Evolutionary conservation across 2,888 invertebrate species (phyloP).

Genomic region (Thymelicus acteon): DNA sequence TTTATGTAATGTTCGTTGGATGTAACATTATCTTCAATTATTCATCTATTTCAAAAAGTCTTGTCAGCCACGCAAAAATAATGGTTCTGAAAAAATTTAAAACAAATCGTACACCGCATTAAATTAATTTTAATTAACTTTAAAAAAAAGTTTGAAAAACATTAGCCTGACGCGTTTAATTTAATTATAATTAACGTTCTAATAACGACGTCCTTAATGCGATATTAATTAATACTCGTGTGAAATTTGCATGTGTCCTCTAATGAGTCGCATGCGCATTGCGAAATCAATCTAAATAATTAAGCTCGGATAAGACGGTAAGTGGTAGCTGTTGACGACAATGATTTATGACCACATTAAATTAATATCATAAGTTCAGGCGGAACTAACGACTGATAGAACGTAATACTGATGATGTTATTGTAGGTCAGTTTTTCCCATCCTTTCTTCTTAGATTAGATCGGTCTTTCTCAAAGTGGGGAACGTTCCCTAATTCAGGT

Average conservation of each 20-base stretch:
- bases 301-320: slow-evolving; percentile 20
- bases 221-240: slow-evolving; percentile 4
- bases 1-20: too few relatives aligned
- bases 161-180: not conserved
- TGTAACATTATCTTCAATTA: too few relatives aligned
- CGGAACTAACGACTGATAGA: not conserved
- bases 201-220: not conserved
- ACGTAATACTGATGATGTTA: slow-evolving; percentile 17
- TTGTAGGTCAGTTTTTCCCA: slow-evolving; percentile 28
- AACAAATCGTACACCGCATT: too few relatives aligned
- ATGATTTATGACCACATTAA: slow-evolving; percentile 26
- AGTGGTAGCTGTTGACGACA: slow-evolving; percentile 22
- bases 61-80: too few relatives aligned
- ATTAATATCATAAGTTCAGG: slow-evolving; percentile 14
- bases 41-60: too few relatives aligned
- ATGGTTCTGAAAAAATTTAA: too few relatives aligned
- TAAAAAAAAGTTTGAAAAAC: too few relatives aligned
- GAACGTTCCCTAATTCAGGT: not conserved
- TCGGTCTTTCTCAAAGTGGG: not conserved
- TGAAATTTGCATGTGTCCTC: slow-evolving; percentile 1
- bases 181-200: slow-evolving; percentile 5
- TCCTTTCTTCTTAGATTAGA: slow-evolving; percentile 7
- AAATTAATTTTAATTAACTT: too few relatives aligned
- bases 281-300: slow-evolving; percentile 34
- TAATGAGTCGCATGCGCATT: slow-evolving; percentile 19